phyloP scores from a whole-genome alignment of 2,888 invertebrate genomes.

The Pedicia rivosa region DNA sequence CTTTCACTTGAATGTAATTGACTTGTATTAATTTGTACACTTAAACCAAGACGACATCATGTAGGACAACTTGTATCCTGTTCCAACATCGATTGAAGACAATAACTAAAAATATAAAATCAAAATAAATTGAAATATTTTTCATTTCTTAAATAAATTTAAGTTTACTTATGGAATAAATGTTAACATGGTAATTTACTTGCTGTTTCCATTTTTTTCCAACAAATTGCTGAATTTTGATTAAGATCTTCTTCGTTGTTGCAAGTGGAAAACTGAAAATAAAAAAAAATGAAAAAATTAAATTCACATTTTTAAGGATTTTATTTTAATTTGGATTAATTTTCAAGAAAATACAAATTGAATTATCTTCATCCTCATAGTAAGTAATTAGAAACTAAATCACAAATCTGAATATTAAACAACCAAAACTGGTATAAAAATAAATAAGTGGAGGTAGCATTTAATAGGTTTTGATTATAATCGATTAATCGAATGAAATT shows the following conservation, averaged over 20 bases:
- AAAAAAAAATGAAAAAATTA: too few relatives aligned
- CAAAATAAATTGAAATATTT: not conserved
- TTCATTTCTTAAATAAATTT: not conserved
- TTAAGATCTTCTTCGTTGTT: slow-evolving; percentile 46
- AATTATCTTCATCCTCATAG: too few relatives aligned
- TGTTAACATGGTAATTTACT: slow-evolving; percentile 73
- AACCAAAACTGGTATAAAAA: too few relatives aligned
- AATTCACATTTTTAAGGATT: too few relatives aligned
- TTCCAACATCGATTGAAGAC: slow-evolving; percentile 78
- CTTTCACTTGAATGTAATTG: slow-evolving; percentile 12
- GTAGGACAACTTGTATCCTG: slow-evolving; percentile 87
- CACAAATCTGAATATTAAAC: too few relatives aligned
- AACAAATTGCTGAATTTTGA: slow-evolving; percentile 71
- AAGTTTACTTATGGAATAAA: slow-evolving; percentile 61
- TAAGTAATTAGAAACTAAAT: too few relatives aligned
- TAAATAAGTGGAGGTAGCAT: too few relatives aligned
- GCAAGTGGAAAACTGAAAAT: slow-evolving; percentile 57
- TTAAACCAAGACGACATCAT: slow-evolving; percentile 48
- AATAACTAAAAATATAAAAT: slow-evolving; percentile 36
- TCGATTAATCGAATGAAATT: too few relatives aligned
- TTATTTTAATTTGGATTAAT: too few relatives aligned
- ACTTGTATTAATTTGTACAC: slow-evolving; percentile 28
- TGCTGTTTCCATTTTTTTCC: slow-evolving; percentile 80
- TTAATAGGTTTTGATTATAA: too few relatives aligned
- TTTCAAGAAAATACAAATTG: too few relatives aligned